These are phyloP conservation scores for Cheirogaleus major DNA, from an alignment of 2,797 vertebrate genomes.

Conservation along the genomic window DNA sequence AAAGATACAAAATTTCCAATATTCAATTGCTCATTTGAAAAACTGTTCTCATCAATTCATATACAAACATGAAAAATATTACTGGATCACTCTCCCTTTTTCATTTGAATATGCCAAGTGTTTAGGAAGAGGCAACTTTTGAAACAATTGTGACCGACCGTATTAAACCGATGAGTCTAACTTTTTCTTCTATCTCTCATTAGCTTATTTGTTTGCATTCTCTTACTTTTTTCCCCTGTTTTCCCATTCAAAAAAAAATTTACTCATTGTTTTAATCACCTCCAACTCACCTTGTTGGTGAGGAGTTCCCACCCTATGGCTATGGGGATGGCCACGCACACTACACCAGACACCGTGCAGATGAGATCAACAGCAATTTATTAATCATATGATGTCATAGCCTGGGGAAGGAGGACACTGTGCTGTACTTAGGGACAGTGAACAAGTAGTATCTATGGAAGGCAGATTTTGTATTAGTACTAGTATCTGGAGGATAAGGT, in stretches of 20 bases:
- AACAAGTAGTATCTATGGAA: not conserved
- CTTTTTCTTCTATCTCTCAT: not conserved
- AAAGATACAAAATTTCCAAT: not conserved
- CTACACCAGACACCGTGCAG: not conserved
- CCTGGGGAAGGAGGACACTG: not conserved
- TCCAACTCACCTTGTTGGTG: not conserved
- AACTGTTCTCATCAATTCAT: not conserved
- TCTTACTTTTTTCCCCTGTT: not conserved
- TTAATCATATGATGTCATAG: not conserved
- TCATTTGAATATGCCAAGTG: not conserved
- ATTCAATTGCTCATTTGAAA: not conserved
- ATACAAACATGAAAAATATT: not conserved
- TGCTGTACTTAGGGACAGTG: not conserved
- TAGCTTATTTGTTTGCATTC: not conserved
- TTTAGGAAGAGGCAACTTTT: not conserved
- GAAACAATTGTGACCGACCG: not conserved
- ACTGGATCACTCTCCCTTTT: not conserved
- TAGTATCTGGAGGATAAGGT: not conserved
- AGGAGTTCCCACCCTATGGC: not conserved
- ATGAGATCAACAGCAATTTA: not conserved
- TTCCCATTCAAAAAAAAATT: not conserved
- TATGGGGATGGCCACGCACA: not conserved
- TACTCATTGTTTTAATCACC: not conserved
- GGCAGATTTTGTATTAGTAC: not conserved
- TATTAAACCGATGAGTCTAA: not conserved